Percentiles rank a stretch among this genome's conserved stretches.
Conservation (phyloP, 2,888 invertebrate species). For the Nemapogon koenigi region DNA sequence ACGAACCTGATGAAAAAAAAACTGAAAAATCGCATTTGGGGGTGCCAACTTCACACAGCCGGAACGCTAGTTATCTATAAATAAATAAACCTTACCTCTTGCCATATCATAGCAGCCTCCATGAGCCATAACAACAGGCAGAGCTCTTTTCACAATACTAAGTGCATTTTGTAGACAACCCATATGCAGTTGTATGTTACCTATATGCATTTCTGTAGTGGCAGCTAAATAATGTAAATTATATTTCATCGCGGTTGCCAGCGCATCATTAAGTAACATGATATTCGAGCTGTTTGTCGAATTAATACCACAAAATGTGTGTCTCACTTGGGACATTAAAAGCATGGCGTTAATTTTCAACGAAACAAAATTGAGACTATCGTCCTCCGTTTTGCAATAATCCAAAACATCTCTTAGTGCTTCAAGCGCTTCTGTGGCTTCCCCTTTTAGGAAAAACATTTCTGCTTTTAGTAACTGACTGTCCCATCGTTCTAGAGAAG, state of each 20-base stretch:
- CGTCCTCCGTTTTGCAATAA: constrained; percentile 56
- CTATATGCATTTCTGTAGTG: constrained; percentile 78
- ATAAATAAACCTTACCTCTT: constrained; percentile 58
- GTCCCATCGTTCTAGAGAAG: constrained; percentile 71
- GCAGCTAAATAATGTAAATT: constrained; percentile 80
- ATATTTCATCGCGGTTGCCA: constrained; percentile 76
- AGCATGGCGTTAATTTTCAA: constrained; percentile 72
- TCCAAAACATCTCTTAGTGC: constrained; percentile 54
- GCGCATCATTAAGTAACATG: constrained; percentile 70
- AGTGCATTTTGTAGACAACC: constrained; percentile 80
- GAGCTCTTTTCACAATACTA: constrained; percentile 70
- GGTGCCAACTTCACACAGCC: no score
- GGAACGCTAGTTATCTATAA: constrained; percentile 1
- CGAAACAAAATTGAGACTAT: constrained; percentile 57
- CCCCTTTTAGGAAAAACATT: constrained; percentile 61
- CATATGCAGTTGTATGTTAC: constrained; percentile 77
- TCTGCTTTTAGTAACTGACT: constrained; percentile 66
- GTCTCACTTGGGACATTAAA: constrained; percentile 71
- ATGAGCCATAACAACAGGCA: constrained; percentile 77
- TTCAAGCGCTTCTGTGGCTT: constrained; percentile 45
- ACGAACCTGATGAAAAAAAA: no score
- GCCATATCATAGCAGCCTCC: constrained; percentile 84
- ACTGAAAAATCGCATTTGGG: no score
- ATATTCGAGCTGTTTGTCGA: constrained; percentile 51
- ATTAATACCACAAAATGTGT: constrained; percentile 63